Evolutionary conservation across 2,797 vertebrate species (phyloP).

Genomic region (Neosilurus mollespiculum): DNA sequence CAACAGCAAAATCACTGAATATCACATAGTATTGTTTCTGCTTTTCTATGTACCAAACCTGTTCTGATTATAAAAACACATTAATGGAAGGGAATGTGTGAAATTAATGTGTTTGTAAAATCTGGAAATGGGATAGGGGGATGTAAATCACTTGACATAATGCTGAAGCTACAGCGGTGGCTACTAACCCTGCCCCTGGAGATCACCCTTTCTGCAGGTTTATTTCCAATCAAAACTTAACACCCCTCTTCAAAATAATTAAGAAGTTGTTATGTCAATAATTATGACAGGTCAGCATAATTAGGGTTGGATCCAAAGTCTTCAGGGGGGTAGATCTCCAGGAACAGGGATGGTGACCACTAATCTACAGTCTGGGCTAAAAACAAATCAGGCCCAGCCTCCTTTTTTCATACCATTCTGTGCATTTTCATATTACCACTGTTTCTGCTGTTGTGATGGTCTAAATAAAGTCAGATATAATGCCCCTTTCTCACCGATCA

Average conservation of each 20-base stretch:
- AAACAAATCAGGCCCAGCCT: not conserved
- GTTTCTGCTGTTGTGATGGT: not conserved
- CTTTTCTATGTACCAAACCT: slow-evolving; percentile 57
- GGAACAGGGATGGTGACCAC: no score
- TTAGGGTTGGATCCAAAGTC: no score
- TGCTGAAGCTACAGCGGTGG: no score
- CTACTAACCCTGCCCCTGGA: not conserved
- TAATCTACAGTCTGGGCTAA: not conserved
- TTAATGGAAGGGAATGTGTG: not conserved
- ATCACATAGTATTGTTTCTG: slow-evolving; percentile 55
- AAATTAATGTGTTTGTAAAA: not conserved
- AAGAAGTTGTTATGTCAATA: no score
- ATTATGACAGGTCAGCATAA: no score
- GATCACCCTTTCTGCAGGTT: no score
- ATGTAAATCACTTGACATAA: not conserved
- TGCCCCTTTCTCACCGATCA: no score
- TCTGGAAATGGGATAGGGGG: not conserved
- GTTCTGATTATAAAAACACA: slow-evolving; percentile 21
- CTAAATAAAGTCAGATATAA: no score
- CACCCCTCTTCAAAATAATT: no score
- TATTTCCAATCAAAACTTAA: no score
- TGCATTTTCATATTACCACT: not conserved
- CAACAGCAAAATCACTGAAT: slow-evolving; percentile 50
- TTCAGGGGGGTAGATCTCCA: no score
- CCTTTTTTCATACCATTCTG: not conserved